Evolutionary conservation across 2,888 invertebrate genomes (phyloP).

Genomic region (Eupelmus urozonus): DNA sequence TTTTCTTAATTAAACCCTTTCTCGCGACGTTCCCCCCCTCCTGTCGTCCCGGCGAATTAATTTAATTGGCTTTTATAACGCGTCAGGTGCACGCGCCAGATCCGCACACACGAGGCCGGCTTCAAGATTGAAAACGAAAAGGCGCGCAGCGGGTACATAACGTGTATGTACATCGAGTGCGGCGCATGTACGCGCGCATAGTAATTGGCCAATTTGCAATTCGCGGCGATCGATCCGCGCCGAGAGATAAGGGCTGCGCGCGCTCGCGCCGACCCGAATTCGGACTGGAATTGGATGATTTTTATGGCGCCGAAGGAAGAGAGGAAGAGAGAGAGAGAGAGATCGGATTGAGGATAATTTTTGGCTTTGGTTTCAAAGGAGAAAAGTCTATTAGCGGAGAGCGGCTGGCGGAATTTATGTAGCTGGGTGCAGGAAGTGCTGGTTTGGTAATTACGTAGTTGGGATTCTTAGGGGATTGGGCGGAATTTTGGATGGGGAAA

Average conservation of each 20-base stretch:
- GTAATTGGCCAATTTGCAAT: constrained; percentile 68
- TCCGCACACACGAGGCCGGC: neutral
- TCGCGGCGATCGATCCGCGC: constrained; percentile 58
- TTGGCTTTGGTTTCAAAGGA: neutral
- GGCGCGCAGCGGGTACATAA: neutral
- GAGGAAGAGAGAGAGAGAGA: neutral
- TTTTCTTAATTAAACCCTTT: constrained; percentile 52
- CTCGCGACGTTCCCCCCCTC: neutral
- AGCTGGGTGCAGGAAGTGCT: too few species aligned
- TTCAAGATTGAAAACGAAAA: constrained; percentile 45
- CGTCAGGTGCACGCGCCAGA: constrained; percentile 49
- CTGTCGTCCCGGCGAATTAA: constrained; percentile 18
- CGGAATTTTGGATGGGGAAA: too few species aligned
- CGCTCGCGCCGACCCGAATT: constrained; percentile 44
- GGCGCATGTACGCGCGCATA: constrained; percentile 60
- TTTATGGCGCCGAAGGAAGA: neutral
- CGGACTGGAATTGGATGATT: constrained; percentile 42
- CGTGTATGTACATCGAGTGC: neutral
- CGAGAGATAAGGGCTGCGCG: constrained; percentile 17
- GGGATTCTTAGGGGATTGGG: too few species aligned
- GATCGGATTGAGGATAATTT: constrained; percentile 55
- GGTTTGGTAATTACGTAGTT: too few species aligned
- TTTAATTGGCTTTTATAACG: constrained; percentile 23
- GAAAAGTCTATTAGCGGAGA: too few species aligned
- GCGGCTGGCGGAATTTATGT: too few species aligned